A percentile compares a stretch with the other conserved stretches of the same genome.
Conservation (phyloP, 2,113 vertebrate species). For the Ctenomys sociabilis region DNA sequence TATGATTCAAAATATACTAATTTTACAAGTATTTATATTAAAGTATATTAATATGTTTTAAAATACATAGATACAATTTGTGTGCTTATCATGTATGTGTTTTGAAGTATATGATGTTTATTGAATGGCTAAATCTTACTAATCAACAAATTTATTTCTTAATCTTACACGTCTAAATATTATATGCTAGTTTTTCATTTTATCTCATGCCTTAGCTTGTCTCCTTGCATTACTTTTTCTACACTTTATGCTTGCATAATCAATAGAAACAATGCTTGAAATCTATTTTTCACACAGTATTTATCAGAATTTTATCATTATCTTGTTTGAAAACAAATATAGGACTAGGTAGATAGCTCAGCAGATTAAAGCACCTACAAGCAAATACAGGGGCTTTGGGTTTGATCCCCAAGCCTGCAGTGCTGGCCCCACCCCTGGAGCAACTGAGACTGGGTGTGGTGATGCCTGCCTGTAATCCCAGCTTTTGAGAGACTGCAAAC, state of each 20-base stretch:
- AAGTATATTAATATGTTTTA: too few species aligned
- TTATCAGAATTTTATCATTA: neutral
- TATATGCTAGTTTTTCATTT: neutral
- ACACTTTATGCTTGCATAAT: neutral
- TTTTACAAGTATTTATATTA: neutral
- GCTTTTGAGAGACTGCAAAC: too few species aligned
- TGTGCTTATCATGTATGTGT: too few species aligned
- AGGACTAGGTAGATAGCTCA: too few species aligned
- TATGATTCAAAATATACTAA: neutral
- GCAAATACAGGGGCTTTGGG: too few species aligned
- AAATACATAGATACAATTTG: neutral
- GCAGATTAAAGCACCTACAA: too few species aligned
- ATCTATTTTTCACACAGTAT: neutral
- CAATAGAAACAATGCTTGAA: neutral
- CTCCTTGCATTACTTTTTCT: neutral
- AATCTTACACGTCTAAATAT: neutral
- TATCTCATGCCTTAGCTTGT: neutral
- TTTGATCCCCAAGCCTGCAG: too few species aligned
- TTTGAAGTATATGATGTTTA: too few species aligned
- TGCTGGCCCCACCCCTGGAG: too few species aligned
- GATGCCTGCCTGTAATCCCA: too few species aligned
- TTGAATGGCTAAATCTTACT: neutral
- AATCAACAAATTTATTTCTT: neutral
- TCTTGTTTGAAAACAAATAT: neutral
- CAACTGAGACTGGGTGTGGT: too few species aligned